Evolutionary conservation across 2,113 vertebrate species (phyloP), one percentile per base, ranked within the genome.

Genomic region (Scomber scombrus): DNA sequence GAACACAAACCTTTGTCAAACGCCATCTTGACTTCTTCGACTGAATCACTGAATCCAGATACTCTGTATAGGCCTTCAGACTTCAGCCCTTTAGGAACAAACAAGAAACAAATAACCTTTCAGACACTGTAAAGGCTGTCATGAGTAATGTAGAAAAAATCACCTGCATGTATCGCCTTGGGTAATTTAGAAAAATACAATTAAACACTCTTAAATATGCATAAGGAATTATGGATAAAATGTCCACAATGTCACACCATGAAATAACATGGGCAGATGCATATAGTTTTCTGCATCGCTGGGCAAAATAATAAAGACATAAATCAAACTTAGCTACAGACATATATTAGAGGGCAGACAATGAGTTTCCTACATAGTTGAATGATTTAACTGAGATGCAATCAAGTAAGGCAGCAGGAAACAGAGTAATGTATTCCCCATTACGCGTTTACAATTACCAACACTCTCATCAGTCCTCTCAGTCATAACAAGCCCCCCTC

Each of bases 51-150:
- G 65, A 93, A 94, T 84, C 93, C 93, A n/a, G 93, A 94, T 83
- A 94, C 84, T 81, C 93, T 93, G 88, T 94, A 94, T 62, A 94
- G 91, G 50, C 93, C 93, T 49, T 94, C 93, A 21, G 93, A 94
- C 67, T 78, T 93, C 45, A 94, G 82, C 70, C 93, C 93, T 94
- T 66, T n/a, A 82, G 70, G 51, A 71, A 63, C n/a, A 88, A 85
- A 74, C 49, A 82, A 43, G 56, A 65, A 70, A 64, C 29, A 77
- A 79, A 63, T 19, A 84, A 83, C 19, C n/a, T 75, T 76, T 83
- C 55, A 86, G 78, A 81, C 55, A 75, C 26, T 2, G 46, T 46
- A 50, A 80, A 5, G 51, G 52, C 57, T 68, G 77, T 74, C 78
- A 80, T 1, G 5, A 78, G 26, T 78, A 75, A 80, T 81, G 58